phyloP scores from a whole-genome alignment of 2,113 vertebrate species.

The Rhegmatorhina hoffmannsi region DNA sequence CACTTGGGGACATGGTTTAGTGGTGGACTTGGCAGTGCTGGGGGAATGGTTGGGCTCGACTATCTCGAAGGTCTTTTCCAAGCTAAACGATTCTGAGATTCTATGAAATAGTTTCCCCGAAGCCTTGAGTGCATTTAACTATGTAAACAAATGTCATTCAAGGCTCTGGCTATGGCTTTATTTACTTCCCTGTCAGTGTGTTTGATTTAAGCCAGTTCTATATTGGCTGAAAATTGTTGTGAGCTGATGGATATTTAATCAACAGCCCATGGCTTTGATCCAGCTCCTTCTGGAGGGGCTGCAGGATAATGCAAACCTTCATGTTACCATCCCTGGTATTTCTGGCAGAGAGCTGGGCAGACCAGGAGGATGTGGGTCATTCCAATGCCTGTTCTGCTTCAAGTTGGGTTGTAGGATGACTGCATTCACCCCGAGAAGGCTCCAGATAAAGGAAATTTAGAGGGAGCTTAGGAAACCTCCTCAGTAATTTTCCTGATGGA shows the following conservation, averaged over 20 bases:
- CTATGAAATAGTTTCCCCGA: neutral
- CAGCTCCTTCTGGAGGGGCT: slow-evolving; percentile 43
- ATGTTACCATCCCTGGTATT: neutral
- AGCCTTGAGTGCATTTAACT: neutral
- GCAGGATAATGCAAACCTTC: neutral
- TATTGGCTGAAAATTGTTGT: neutral
- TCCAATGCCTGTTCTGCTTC: neutral
- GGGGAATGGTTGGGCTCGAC: neutral
- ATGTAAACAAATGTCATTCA: neutral
- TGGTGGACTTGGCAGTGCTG: neutral
- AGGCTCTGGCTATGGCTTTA: neutral
- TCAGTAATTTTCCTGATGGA: neutral
- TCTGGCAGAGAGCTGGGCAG: neutral
- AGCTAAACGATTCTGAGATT: neutral
- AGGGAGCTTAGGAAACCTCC: neutral
- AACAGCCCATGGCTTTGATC: slow-evolving; percentile 8
- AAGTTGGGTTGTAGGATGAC: neutral
- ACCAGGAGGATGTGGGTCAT: neutral
- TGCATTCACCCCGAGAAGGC: neutral
- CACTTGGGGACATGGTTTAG: neutral
- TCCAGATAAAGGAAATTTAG: neutral
- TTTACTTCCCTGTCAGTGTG: neutral
- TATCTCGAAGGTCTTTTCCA: neutral
- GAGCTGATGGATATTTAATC: slow-evolving; percentile 36
- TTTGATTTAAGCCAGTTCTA: neutral